Base-by-base conservation (phyloP, 2,113 vertebrate species). In the Sclerurus mexicanus region DNA sequence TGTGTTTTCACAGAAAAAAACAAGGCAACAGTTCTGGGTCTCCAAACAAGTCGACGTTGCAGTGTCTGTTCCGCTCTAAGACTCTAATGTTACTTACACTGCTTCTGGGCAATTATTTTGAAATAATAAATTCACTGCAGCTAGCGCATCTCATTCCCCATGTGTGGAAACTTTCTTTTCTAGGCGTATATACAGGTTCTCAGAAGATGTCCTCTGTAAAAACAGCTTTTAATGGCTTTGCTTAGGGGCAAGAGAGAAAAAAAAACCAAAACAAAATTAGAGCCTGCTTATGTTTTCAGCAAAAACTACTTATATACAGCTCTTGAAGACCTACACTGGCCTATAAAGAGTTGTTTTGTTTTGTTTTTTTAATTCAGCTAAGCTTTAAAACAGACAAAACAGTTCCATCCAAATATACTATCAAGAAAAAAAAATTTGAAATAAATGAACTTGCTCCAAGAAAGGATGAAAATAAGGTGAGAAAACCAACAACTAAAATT, bases 21-120 rank as follows among this genome's bases (percentile, higher is more conserved):
- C 42, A 50, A 81, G 31, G 52, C 5, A 2, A 82, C 35, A 37
- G 22, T 27, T 91, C 44, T 0, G 0, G 0, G 52, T 60, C 44
- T 44, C 58, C 35, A 89, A 67, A 68, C 11, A 47, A 82, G 44
- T 3, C 5, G 3, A 39, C 24, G 19, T 8, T 69, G 56, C 20
- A 64, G 23, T 15, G 12, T 33, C 44, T 82, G 31, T 66, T 91
- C 39, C 44, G 25, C 53, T 72, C 49, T 73, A 94, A 82, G 59
- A 52, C 49, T 67, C 52, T 35, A 66, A 67, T 1, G 1, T 55
- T 77, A 83, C 81, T 91, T 87, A 78, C 18, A 50, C 37, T 42
- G 58, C 77, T 94, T 76, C n/a, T 69, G 40, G 37, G 37, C 46
- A 94, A 91, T 87, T 94, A 85, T 83, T 93, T 87, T 55, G 23